Evolutionary conservation across 2,797 vertebrate genomes (phyloP).

Genomic region (Protonibea diacanthus): DNA sequence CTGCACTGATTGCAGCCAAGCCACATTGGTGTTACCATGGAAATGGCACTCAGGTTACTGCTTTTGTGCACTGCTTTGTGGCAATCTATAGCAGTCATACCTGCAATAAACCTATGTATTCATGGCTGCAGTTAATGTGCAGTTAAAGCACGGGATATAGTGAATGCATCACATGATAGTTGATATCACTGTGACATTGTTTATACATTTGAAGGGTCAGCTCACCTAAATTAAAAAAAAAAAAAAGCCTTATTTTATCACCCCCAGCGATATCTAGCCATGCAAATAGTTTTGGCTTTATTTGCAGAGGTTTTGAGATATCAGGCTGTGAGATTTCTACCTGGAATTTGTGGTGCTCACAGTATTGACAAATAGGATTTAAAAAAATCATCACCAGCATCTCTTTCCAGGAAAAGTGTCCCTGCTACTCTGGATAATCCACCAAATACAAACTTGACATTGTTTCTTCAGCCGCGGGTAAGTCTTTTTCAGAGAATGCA

Average conservation of each 20-base stretch:
- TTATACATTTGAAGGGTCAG: slow-evolving; percentile 9
- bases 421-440: neutral
- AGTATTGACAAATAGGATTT: slow-evolving; percentile 12
- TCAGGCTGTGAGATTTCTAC: neutral
- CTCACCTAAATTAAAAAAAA: slow-evolving; percentile 8
- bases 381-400: neutral
- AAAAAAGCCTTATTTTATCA: neutral
- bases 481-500: neutral
- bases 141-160: neutral
- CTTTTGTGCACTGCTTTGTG: slow-evolving; percentile 73
- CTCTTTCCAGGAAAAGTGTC: neutral
- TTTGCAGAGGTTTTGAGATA: slow-evolving; percentile 19
- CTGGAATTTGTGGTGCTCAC: neutral
- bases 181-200: neutral
- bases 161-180: neutral
- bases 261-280: neutral
- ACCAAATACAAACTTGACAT: neutral
- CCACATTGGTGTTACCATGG: slow-evolving; percentile 85
- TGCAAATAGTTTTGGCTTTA: neutral
- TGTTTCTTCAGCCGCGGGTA: neutral
- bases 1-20: slow-evolving; percentile 80
- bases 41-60: slow-evolving; percentile 82
- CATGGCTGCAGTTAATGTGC: slow-evolving; percentile 33
- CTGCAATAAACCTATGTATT: slow-evolving; percentile 60
- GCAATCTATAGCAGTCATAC: slow-evolving; percentile 63